Conservation (phyloP, 1,140 invertebrate genomes). For the Drosophila lacertosa region DNA sequence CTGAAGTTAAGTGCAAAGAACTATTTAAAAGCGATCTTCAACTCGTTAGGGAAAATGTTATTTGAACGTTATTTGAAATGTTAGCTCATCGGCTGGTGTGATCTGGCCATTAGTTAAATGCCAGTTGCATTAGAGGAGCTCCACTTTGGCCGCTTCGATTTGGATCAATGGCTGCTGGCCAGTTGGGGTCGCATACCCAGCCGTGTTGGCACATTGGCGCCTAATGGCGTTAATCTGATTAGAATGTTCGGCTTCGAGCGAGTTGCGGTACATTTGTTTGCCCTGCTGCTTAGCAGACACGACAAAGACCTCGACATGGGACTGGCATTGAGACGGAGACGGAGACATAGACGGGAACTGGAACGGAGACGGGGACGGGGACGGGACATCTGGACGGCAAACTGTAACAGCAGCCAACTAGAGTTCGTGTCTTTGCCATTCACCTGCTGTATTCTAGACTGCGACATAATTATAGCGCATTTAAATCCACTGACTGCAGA, state of each 20-base stretch:
- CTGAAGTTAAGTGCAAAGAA: constrained; percentile 1
- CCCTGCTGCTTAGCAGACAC: constrained; percentile 55
- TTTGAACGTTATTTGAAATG: not conserved
- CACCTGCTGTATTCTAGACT: constrained; percentile 59
- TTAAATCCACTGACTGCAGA: constrained; percentile 55
- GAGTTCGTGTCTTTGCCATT: constrained; percentile 76
- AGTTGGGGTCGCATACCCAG: constrained; percentile 2
- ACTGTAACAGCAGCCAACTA: constrained; percentile 1
- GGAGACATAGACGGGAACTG: not conserved
- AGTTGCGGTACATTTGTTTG: constrained; percentile 53
- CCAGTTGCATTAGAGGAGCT: constrained; percentile 7
- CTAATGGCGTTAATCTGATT: constrained; percentile 78
- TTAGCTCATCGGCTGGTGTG: constrained; percentile 9
- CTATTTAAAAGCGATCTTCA: constrained; percentile 11
- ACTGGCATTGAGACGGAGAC: constrained; percentile 10
- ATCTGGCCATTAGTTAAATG: constrained; percentile 39
- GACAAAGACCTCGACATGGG: constrained; percentile 57
- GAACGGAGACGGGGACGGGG: not conserved
- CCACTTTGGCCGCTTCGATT: constrained; percentile 16
- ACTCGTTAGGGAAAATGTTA: constrained; percentile 12
- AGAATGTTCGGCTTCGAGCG: constrained; percentile 53
- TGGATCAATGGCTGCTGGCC: constrained; percentile 41
- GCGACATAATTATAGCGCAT: constrained; percentile 72
- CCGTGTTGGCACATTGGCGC: constrained; percentile 55
- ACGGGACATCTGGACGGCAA: not conserved